phyloP scores from a whole-genome alignment of 2,797 vertebrate genomes.

The Todus mexicanus region DNA sequence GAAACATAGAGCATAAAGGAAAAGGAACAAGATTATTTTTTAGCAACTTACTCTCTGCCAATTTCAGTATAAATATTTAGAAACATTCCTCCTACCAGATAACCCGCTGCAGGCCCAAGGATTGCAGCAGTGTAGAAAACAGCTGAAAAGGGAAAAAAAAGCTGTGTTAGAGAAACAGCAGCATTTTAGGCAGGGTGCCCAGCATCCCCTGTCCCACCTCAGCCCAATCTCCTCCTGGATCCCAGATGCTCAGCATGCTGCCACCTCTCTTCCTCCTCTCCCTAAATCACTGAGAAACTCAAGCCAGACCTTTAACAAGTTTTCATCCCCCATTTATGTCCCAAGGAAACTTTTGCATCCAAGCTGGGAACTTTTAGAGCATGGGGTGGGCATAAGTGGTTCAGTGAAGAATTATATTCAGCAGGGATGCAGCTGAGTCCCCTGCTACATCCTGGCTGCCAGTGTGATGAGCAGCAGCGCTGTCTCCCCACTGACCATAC shows the following conservation, averaged over 20 bases:
- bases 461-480: fast-evolving
- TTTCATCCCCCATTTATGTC: not conserved
- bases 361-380: not conserved
- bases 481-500: not conserved
- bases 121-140: conserved; percentile 95
- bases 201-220: not conserved
- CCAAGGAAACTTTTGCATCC: not conserved
- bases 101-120: conserved; percentile 92
- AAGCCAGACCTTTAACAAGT: not conserved
- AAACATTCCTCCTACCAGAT: conserved; percentile 92
- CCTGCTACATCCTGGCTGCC: not conserved
- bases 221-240: not conserved
- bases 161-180: not conserved
- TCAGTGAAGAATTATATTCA: not conserved
- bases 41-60: conserved; percentile 81
- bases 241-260: not conserved
- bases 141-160: conserved; percentile 74
- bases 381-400: not conserved
- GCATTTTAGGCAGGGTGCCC: not conserved
- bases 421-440: not conserved
- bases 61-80: conserved; percentile 91
- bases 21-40: conserved; percentile 62
- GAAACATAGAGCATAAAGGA: conserved; percentile 37
- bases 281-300: not conserved
- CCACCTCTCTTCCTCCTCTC: not conserved